Evolutionary conservation across 2,797 vertebrate genomes (phyloP), one percentile per base, ranked within the genome.

Genomic region (Myiothlypis coronata): DNA sequence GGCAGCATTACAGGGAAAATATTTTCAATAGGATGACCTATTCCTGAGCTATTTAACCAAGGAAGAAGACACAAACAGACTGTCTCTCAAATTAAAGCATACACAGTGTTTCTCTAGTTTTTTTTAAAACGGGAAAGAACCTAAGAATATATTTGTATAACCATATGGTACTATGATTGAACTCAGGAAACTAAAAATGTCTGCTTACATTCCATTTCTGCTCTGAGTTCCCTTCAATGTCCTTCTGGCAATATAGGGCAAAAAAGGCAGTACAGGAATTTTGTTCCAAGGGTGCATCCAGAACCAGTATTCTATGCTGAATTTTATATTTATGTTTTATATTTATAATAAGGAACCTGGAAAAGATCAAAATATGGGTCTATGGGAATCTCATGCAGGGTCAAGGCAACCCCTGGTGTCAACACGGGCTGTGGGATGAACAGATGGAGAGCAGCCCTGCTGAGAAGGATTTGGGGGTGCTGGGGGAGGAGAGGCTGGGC

Each of bases 21-120:
- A 91, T 95, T 95, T 96, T 84, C 30, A 83, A 72, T 82, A 93
- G 41, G 69, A 85, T 92, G 65, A 90, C 81, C 94, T 85, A 23
- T 65, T 96, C 41, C 69, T 89, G 44, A 96, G 84, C 79, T 86
- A n/a, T 70, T 89, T 86, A 3, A 4, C 46, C 28, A 75, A 14
- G 17, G 71, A 44, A 93, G 9, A 87, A 88, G 74, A 56, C 74
- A 92, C 17, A 87, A 83, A 85, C 21, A 69, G 41, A 64, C 34
- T 55, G 22, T 30, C 59, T 92, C 55, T 81, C 55, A 92, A 92
- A 67, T 76, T 37, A 46, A 81, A 15, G 21, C 46, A 65, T 26
- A n/a, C 3, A 63, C 47, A 7, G 2, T 34, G 65, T 69, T 87
- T 81, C n/a, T 55, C 26, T 34, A 39, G 8, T 10, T 60, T 65